Percentiles rank a stretch among this genome's conserved stretches.
Conservation (phyloP, 2,888 invertebrate genomes). For the Phytoseiulus persimilis region DNA sequence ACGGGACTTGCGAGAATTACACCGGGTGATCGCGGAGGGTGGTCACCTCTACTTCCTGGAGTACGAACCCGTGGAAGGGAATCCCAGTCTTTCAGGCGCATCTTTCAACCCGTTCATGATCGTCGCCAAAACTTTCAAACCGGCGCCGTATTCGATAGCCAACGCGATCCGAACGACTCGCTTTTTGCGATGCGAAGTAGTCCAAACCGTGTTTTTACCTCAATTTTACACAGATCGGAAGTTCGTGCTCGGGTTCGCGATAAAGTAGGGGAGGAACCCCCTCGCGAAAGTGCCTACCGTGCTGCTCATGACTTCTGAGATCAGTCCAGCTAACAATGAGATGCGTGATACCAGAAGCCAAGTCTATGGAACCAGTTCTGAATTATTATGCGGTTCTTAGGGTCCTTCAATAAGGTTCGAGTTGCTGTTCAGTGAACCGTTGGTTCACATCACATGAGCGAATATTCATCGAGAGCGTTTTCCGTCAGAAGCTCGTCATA, state of each 20-base stretch:
- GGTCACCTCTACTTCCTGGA: slow-evolving; percentile 29
- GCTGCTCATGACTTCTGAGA: too few species aligned
- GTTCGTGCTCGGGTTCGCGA: slow-evolving; percentile 32
- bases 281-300: too few species aligned
- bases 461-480: too few species aligned
- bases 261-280: neutral
- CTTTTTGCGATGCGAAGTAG: slow-evolving; percentile 11
- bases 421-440: too few species aligned
- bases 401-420: too few species aligned
- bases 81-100: neutral
- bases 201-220: neutral
- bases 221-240: slow-evolving; percentile 22
- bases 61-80: neutral
- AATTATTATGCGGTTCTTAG: too few species aligned
- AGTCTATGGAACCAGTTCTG: too few species aligned
- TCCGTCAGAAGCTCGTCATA: too few species aligned
- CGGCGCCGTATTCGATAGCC: neutral
- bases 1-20: neutral
- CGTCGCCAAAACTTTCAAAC: neutral
- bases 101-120: neutral
- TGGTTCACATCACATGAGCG: too few species aligned
- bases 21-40: neutral
- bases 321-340: too few species aligned
- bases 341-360: too few species aligned
- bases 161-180: neutral